phyloP scores from a whole-genome alignment of 2,797 vertebrate species.

The Bryconaethiops microstoma region DNA sequence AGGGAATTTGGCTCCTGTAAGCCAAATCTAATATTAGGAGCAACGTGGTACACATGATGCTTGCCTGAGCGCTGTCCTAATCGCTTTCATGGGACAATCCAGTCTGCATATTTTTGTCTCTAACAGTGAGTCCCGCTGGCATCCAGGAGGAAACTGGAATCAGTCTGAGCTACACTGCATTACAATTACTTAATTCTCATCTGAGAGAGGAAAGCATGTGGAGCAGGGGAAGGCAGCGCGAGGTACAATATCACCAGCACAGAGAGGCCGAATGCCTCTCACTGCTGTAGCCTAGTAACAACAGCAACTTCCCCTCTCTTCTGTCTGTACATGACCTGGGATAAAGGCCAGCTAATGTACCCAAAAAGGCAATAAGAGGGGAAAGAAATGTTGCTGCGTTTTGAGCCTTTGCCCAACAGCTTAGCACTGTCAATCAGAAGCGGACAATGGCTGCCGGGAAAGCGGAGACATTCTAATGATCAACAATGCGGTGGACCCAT shows the following conservation, averaged over 20 bases:
- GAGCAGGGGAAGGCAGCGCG: conserved; percentile 4
- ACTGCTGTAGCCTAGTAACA: conserved; percentile 24
- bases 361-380: conserved; percentile 30
- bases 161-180: conserved; percentile 24
- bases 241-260: conserved; percentile 19
- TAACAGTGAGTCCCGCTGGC: conserved; percentile 48
- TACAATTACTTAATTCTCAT: conserved; percentile 36
- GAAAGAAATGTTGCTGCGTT: conserved; percentile 44
- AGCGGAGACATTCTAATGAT: conserved; percentile 71
- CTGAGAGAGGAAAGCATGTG: conserved; percentile 26
- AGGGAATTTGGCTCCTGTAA: conserved; percentile 59
- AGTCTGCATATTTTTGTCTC: conserved; percentile 20
- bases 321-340: conserved; percentile 34
- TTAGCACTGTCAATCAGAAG: conserved; percentile 71
- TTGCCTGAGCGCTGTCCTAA: conserved; percentile 59
- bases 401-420: conserved; percentile 64
- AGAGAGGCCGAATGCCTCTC: conserved; percentile 17
- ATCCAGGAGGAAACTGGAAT: conserved; percentile 28
- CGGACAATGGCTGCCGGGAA: conserved; percentile 67
- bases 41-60: conserved; percentile 68
- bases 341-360: conserved; percentile 37
- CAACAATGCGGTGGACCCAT: conserved; percentile 72
- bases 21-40: conserved; percentile 67
- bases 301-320: conserved; percentile 25
- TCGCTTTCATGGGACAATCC: conserved; percentile 69